A percentile compares a stretch with the other conserved stretches of the same genome.
Conservation (phyloP, 2,113 vertebrate genomes). For the Lontra canadensis region DNA sequence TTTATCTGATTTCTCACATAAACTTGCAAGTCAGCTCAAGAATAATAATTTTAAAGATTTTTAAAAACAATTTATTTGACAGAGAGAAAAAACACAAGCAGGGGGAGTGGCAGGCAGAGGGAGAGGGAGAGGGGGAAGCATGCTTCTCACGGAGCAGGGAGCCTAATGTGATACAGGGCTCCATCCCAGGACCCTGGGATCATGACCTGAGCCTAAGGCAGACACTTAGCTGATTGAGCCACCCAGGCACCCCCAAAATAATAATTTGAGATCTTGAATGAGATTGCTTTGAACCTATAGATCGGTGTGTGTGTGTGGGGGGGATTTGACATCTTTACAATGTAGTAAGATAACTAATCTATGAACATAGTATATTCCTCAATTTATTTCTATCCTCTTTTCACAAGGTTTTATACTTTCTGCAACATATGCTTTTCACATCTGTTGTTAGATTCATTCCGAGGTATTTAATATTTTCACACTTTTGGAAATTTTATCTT, state of each 20-base stretch:
- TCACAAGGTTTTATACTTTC: background rate
- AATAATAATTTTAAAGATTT: background rate
- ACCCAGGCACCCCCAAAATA: background rate
- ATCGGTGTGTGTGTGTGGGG: background rate
- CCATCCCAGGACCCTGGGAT: background rate
- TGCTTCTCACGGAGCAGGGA: background rate
- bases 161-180: background rate
- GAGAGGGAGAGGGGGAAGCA: background rate
- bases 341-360: background rate
- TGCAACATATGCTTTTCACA: background rate
- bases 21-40: background rate
- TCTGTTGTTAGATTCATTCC: background rate
- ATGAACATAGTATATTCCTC: background rate
- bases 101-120: background rate
- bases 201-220: background rate
- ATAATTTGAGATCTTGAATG: background rate
- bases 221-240: background rate
- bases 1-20: background rate
- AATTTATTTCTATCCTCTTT: background rate
- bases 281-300: background rate
- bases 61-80: background rate
- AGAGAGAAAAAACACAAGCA: background rate
- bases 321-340: background rate
- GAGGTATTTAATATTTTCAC: background rate
- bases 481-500: background rate